Conservation (phyloP, 2,113 vertebrate genomes). For the Melanostigma gelatinosum region DNA sequence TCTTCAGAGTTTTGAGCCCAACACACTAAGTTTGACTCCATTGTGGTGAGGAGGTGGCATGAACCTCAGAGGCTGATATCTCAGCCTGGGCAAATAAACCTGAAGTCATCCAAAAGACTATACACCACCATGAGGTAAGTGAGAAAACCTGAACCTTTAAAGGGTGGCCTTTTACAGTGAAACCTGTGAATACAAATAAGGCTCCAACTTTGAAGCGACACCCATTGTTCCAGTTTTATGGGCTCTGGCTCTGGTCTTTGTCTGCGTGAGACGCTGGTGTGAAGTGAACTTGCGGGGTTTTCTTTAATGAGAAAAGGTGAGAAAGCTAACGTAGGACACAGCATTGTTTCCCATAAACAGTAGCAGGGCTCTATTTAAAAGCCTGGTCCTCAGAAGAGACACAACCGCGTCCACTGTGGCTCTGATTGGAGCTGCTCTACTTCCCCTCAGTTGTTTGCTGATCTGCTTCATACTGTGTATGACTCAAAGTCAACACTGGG, state of each 20-base stretch:
- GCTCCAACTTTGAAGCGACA: conserved; percentile 35
- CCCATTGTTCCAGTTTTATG: conserved; percentile 59
- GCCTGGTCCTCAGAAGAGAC: conserved; percentile 9
- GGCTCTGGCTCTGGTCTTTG: conserved; percentile 49
- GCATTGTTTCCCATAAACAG: conserved; percentile 51
- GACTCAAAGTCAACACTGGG: conserved; percentile 17
- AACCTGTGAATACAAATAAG: conserved; percentile 48
- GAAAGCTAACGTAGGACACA: conserved; percentile 35
- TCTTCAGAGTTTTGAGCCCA: not conserved
- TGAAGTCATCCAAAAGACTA: not conserved
- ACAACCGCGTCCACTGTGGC: not conserved
- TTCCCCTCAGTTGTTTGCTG: not conserved
- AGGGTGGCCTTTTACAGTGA: conserved; percentile 2
- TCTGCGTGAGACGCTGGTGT: conserved; percentile 56
- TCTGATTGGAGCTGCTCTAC: not conserved
- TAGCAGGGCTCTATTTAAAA: conserved; percentile 20
- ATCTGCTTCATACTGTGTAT: not conserved
- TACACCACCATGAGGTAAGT: not conserved
- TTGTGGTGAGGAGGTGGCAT: not conserved
- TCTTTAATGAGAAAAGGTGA: conserved; percentile 72
- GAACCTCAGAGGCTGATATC: not conserved
- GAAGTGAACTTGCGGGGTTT: conserved; percentile 66
- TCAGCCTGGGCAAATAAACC: not conserved
- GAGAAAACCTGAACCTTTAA: not conserved
- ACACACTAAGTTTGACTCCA: not conserved